Conservation (phyloP, 2,113 vertebrate species). For the Eubucco bourcierii region DNA sequence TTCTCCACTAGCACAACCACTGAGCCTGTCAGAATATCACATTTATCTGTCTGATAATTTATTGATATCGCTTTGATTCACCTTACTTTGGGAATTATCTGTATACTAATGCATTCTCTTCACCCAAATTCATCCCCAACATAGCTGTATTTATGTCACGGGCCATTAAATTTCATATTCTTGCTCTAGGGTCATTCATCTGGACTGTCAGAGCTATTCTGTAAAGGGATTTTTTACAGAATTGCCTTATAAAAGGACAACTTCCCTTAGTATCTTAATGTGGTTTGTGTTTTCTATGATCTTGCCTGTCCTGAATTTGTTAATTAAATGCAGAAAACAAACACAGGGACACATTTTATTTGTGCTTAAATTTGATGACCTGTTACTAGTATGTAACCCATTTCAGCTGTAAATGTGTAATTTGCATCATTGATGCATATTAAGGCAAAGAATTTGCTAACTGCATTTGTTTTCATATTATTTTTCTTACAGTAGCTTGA, state of each 20-base stretch:
- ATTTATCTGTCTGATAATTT: background rate
- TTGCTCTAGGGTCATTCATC: slow-evolving; percentile 8
- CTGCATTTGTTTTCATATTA: background rate
- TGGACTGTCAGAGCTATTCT: slow-evolving; percentile 9
- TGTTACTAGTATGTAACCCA: background rate
- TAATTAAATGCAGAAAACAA: background rate
- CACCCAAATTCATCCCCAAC: background rate
- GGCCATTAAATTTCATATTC: slow-evolving; percentile 39
- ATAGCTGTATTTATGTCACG: background rate
- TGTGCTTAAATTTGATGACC: background rate
- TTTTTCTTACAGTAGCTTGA: background rate
- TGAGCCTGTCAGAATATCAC: background rate
- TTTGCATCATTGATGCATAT: background rate
- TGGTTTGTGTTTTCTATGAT: background rate
- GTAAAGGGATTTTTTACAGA: background rate
- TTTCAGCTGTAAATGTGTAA: background rate
- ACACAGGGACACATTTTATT: no score
- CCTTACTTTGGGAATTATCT: background rate
- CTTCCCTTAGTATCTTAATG: background rate
- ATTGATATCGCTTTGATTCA: background rate
- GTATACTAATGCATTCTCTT: background rate
- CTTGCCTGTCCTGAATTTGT: background rate
- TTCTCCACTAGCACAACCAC: background rate
- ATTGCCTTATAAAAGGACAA: background rate
- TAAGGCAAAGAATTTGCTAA: background rate